These are phyloP conservation scores for Clupea harengus DNA, from an alignment of 2,113 vertebrate genomes.

Conservation along the genomic window DNA sequence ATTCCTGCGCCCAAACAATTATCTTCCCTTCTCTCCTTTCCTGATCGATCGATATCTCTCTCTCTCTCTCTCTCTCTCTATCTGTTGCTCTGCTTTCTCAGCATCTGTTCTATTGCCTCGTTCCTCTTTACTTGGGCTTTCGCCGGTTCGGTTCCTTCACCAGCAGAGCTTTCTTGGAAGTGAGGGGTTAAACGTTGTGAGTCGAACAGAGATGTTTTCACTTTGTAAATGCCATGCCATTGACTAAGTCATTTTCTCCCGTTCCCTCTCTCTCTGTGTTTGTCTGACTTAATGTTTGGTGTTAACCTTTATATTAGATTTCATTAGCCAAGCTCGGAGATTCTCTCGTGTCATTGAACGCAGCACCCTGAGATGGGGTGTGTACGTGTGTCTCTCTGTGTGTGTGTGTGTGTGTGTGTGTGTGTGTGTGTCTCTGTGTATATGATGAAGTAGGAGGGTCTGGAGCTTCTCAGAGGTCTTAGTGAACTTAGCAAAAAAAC, in stretches of 20 bases:
- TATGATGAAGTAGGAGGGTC: background rate
- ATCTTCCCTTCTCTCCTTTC: constrained; percentile 43
- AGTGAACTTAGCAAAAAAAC: background rate
- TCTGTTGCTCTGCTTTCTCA: background rate
- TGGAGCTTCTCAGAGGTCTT: background rate
- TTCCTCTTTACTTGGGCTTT: constrained; percentile 26
- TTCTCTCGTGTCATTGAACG: constrained; percentile 19
- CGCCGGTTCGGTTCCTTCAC: too few species aligned
- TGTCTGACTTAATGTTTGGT: constrained; percentile 52
- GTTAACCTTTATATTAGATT: constrained; percentile 67
- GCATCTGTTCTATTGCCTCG: constrained; percentile 44
- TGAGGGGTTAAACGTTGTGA: constrained; percentile 35
- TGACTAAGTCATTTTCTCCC: constrained; percentile 47
- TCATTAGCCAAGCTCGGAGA: constrained; percentile 52
- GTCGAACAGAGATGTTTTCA: constrained; percentile 59
- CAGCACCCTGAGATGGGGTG: background rate
- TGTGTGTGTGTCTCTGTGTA: background rate
- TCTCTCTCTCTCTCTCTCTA: constrained; percentile 22
- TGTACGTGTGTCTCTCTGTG: background rate
- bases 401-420: background rate
- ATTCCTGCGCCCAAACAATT: constrained; percentile 29
- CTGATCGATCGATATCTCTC: constrained; percentile 31
- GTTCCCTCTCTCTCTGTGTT: constrained; percentile 32
- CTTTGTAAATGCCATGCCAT: constrained; percentile 64
- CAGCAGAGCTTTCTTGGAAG: background rate